A percentile compares a stretch with the other conserved stretches of the same genome.
These are phyloP conservation scores for Nomada fucata DNA, from an alignment of 2,888 invertebrate species.

Conservation along the genomic window DNA sequence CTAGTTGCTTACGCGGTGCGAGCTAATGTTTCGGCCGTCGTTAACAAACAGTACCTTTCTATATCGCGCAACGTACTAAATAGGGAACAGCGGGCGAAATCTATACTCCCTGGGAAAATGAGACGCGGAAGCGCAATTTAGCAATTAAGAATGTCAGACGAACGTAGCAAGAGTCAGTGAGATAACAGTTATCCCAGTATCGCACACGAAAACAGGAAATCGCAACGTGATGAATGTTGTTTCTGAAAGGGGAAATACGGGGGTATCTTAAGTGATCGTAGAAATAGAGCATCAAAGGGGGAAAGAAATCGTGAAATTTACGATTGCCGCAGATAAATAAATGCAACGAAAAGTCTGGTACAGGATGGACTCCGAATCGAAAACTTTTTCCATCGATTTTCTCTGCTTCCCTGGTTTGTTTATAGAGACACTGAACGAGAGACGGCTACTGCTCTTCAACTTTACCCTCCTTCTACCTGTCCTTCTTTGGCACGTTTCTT, in stretches of 20 bases:
- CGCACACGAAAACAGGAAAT: too few relatives aligned
- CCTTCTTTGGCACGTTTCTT: slow-evolving; percentile 42
- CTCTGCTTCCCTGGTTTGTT: slow-evolving; percentile 62
- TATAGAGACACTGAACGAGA: slow-evolving; percentile 44
- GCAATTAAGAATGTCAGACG: too few relatives aligned
- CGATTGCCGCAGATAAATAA: slow-evolving; percentile 63
- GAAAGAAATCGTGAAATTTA: slow-evolving; percentile 40
- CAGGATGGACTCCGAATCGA: slow-evolving; percentile 45
- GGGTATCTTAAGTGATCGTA: slow-evolving; percentile 10
- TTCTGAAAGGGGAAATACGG: background rate
- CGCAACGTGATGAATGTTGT: too few relatives aligned
- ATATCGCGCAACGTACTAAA: too few relatives aligned
- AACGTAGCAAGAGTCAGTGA: too few relatives aligned
- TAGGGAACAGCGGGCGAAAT: too few relatives aligned
- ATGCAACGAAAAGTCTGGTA: slow-evolving; percentile 48
- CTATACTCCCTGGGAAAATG: too few relatives aligned
- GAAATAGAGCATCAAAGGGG: background rate
- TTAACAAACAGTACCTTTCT: too few relatives aligned
- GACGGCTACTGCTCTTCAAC: slow-evolving; percentile 44
- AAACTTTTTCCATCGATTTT: slow-evolving; percentile 44
- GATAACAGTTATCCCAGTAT: too few relatives aligned
- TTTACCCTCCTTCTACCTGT: slow-evolving; percentile 29
- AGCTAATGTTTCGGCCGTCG: slow-evolving; percentile 59
- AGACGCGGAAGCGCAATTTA: too few relatives aligned
- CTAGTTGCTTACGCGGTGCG: slow-evolving; percentile 38